These are phyloP conservation scores for Stomatorhinus ivindoensis DNA, from an alignment of 2,113 vertebrate species.

Conservation along the genomic window DNA sequence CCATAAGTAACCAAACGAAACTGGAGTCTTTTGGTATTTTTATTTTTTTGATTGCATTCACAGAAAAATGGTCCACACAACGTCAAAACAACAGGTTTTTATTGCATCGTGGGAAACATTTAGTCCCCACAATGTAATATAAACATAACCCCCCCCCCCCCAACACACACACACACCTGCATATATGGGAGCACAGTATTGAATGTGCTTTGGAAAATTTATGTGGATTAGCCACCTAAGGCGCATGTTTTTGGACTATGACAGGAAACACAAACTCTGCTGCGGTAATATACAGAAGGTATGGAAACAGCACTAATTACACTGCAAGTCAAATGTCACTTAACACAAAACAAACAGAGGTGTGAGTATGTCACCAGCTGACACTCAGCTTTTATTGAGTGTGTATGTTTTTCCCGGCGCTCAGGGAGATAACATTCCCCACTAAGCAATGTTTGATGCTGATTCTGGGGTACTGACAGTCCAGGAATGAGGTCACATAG, in stretches of 20 bases:
- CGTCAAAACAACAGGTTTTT: too few relatives aligned
- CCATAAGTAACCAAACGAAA: neutral
- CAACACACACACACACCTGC: neutral
- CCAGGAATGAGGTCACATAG: neutral
- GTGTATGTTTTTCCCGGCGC: neutral
- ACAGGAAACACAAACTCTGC: neutral
- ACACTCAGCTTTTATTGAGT: neutral
- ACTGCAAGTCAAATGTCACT: neutral
- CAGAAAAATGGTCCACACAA: too few relatives aligned
- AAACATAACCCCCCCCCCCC: too few relatives aligned
- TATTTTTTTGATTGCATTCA: too few relatives aligned
- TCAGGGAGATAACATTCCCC: neutral
- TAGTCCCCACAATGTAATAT: too few relatives aligned
- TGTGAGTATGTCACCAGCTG: neutral
- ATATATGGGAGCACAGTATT: too few relatives aligned
- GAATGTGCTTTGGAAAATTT: neutral
- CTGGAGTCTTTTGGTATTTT: too few relatives aligned
- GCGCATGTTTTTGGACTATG: neutral
- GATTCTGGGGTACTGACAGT: neutral
- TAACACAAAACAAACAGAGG: neutral
- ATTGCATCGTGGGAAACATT: too few relatives aligned
- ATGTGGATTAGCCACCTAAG: neutral
- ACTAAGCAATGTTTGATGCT: neutral
- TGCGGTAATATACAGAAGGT: neutral
- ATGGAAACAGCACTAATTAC: neutral